phyloP scores from a whole-genome alignment of 2,888 invertebrate genomes.

The Xestia ashworthii region DNA sequence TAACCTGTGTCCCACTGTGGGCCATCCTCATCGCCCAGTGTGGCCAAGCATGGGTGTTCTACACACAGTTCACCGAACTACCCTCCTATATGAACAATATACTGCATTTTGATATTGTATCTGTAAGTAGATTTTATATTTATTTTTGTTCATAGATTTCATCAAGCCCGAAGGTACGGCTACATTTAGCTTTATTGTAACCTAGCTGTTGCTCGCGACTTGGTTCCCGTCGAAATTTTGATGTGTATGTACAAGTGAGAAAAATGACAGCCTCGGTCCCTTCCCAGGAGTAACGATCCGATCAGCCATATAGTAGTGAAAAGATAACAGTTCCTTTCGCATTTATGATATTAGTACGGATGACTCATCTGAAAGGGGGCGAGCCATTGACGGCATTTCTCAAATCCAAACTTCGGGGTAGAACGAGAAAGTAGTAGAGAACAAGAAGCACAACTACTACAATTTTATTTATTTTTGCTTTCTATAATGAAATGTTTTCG shows the following conservation, averaged over 20 bases:
- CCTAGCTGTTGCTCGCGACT: neutral
- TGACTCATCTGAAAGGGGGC: neutral
- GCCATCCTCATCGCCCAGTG: constrained; percentile 96
- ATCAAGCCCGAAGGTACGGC: neutral
- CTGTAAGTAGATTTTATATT: constrained; percentile 82
- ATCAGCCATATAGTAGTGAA: neutral
- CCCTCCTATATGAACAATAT: constrained; percentile 96
- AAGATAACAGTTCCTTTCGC: neutral
- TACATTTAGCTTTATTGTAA: neutral
- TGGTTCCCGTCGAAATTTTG: neutral
- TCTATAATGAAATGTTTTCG: too few relatives aligned
- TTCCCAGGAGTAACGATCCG: neutral
- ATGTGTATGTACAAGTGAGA: neutral
- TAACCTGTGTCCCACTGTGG: constrained; percentile 95
- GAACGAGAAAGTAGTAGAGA: too few relatives aligned
- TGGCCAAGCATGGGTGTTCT: constrained; percentile 96
- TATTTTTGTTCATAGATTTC: neutral
- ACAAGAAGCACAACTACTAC: neutral
- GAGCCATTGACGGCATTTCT: neutral
- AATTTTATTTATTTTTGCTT: neutral
- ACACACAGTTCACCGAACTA: constrained; percentile 95
- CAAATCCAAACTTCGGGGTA: neutral
- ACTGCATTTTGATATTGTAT: constrained; percentile 94
- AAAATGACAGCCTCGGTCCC: neutral
- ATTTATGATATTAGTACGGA: neutral